A percentile compares a stretch with the other conserved stretches of the same genome.
Evolutionary conservation across 2,888 invertebrate species (phyloP).

Genomic region (Aethes cnicana): DNA sequence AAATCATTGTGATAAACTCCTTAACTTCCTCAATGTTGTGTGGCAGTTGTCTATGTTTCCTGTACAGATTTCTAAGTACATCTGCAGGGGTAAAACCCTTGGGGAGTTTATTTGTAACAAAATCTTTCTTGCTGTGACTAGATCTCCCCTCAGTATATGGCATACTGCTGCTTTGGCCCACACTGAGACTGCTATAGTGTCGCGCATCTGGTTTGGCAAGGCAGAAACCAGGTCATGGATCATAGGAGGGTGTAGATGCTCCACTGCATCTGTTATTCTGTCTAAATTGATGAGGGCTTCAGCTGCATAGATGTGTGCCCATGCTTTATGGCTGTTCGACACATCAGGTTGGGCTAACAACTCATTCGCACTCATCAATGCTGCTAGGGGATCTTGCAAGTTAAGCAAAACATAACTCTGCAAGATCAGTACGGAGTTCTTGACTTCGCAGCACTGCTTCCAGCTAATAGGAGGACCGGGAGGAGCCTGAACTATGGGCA

Average conservation of each 20-base stretch:
- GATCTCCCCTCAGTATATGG: slow-evolving; percentile 72
- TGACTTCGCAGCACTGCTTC: slow-evolving; percentile 83
- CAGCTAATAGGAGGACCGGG: slow-evolving; percentile 85
- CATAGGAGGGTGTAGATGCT: slow-evolving; percentile 90
- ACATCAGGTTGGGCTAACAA: slow-evolving; percentile 87
- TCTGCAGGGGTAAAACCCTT: slow-evolving; percentile 74
- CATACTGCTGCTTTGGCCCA: slow-evolving; percentile 81
- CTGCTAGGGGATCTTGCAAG: slow-evolving; percentile 91
- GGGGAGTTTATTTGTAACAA: slow-evolving; percentile 75
- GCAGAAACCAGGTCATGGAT: slow-evolving; percentile 78
- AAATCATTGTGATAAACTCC: slow-evolving; percentile 51
- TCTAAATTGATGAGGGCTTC: slow-evolving; percentile 93
- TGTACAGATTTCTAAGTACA: slow-evolving; percentile 81
- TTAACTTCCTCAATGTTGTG: slow-evolving; percentile 68
- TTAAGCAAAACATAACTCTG: slow-evolving; percentile 93
- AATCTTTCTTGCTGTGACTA: slow-evolving; percentile 74
- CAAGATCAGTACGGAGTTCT: slow-evolving; percentile 87
- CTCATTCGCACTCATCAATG: slow-evolving; percentile 89
- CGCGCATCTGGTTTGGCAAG: slow-evolving; percentile 70
- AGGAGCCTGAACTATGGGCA: slow-evolving; percentile 70
- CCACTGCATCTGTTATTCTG: slow-evolving; percentile 90
- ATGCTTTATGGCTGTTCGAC: slow-evolving; percentile 83
- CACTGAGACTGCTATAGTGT: slow-evolving; percentile 74
- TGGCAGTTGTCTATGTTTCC: slow-evolving; percentile 79
- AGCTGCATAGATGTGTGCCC: slow-evolving; percentile 94